Evolutionary conservation across 1,140 invertebrate species (phyloP).

Genomic region (Leguminivora glycinivorella): DNA sequence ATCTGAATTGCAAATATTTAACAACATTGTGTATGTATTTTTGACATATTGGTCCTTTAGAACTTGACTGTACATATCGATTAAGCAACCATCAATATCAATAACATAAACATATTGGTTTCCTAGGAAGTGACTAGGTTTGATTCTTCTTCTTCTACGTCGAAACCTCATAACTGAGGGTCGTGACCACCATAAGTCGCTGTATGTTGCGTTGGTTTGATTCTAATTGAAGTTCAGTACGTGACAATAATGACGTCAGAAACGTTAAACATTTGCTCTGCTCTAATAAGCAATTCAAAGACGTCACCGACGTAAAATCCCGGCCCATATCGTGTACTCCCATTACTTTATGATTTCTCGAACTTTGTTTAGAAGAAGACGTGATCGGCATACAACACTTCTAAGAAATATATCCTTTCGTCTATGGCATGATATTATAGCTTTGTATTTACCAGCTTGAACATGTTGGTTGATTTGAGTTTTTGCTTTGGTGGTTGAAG

Average conservation of each 20-base stretch:
- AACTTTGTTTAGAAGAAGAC: background rate
- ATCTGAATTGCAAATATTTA: no score
- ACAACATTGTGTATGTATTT: no score
- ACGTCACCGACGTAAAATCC: conserved; percentile 7
- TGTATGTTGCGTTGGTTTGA: no score
- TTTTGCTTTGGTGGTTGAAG: conserved; percentile 38
- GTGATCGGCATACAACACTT: background rate
- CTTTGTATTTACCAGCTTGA: conserved; percentile 59
- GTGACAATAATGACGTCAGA: background rate
- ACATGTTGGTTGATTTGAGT: conserved; percentile 52
- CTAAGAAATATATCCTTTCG: background rate
- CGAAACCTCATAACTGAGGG: no score
- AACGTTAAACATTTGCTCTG: conserved; percentile 10
- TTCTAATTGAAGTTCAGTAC: background rate
- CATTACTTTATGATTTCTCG: background rate
- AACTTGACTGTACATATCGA: no score
- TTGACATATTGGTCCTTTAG: no score
- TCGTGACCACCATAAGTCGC: no score
- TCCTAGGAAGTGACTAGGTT: no score
- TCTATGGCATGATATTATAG: background rate
- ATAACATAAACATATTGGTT: no score
- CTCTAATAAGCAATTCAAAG: conserved; percentile 1
- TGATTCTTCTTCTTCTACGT: no score
- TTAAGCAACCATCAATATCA: no score
- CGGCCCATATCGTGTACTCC: background rate